Evolutionary conservation across 2,797 vertebrate genomes (phyloP), one percentile per base, ranked within the genome.

Genomic region (Gadopsis bispinosus): DNA sequence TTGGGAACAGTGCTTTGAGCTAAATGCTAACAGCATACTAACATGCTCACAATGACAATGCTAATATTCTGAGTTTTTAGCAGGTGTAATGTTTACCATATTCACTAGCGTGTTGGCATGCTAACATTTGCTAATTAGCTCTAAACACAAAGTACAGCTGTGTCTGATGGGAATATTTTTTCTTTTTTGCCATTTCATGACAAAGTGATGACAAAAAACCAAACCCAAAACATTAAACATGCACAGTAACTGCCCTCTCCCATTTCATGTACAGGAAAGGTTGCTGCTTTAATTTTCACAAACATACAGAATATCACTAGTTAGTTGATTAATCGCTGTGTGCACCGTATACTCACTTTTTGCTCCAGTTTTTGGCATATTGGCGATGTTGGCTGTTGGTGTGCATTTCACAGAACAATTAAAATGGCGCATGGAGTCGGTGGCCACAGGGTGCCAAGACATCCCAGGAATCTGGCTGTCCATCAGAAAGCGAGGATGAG

Each of bases 401-500:
- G 66, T 70, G 65, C 73, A 47, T 90, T 90, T 88, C 75, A 79
- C 76, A 66, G 83, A 91, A 92, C 90, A 92, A 90, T 91, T 85
- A 87, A 90, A 91, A 84, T 85, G 83, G 75, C 22, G 67, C 85
- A 75, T 66, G 29, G 84, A 89, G 86, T 80, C n/a, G 26, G 67
- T 77, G 83, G 84, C 83, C 74, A 37, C 80, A 54, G 79, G 80
- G 77, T 85, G 91, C 91, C 89, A 91, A 85, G 79, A 75, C 83
- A 65, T 82, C 81, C 80, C 86, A 60, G 87, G 89, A 89, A 87
- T 88, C 90, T 94, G 94, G 92, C 89, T 66, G 79, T 85, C 90
- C 84, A 91, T 94, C 84, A 92, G 89, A 93, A 81, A 81, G 83
- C 82, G 43, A 83, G 81, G 85, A 93, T 83, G 87, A 91, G 90